Evolutionary conservation across 2,888 invertebrate species (phyloP), one percentile per base, ranked within the genome.

Genomic region (Punctoribates punctum): DNA sequence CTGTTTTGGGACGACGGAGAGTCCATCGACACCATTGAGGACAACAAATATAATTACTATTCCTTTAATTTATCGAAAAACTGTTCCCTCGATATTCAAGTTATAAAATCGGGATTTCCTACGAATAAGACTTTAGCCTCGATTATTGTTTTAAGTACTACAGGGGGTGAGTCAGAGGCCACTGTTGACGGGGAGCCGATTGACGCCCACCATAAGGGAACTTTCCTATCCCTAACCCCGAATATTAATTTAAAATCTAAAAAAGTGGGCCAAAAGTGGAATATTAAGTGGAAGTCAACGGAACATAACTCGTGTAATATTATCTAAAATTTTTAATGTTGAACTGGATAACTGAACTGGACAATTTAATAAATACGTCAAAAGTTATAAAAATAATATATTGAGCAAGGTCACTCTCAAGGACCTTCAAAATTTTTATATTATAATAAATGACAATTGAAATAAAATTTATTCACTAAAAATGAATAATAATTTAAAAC

Each of bases 1-100:
- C 76, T 80, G 8, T 80, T 77, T 70, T 80, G 80, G 80, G 80
- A 80, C 75, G 80, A 80, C 77, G 80, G 80, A 0, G 80, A 80
- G 20, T 77, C 78, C 2, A 20, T 73, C 15, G 70, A 73, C 51
- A 42, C n/a, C 0, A 46, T 79, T 11, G 27, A 17, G 15, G 38
- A 57, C 1, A 54, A 38, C n/a, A 65, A 62, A 17, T 78, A 78
- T 34, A 75, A 76, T 38, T 51, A 73, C 15, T 65, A 34, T 23
- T 65, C 23, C 27, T 73, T 77, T 27, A 20, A 75, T 25, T 20
- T 70, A 27, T 9, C 11, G 17, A 20, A 46, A 0, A n/a, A 73
- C 23, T 70, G 70, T 54, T 1, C 13, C 9, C 42, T 67, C 3
- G n/a, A 73, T 38, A 48, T 46, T 1, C 4, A 42, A 5, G 25